Evolutionary conservation across 2,888 invertebrate species (phyloP), one percentile per base, ranked within the genome.

Genomic region (Diabrotica balteata): DNA sequence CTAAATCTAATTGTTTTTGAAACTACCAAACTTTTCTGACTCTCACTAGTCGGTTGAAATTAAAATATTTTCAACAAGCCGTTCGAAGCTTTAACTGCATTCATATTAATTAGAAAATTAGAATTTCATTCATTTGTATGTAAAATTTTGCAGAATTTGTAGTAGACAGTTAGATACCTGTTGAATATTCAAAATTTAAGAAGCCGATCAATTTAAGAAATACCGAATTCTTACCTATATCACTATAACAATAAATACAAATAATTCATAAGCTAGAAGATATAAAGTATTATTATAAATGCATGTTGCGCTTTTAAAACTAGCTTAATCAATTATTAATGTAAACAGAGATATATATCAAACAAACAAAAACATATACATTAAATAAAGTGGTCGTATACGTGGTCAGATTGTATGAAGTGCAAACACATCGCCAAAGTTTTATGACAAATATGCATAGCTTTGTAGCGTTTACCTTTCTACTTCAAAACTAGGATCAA

Each of bases 21-120:
- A 32, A 32, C 32, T 32, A 1, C 5, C 32, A 32, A 32, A 32
- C 32, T 32, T 32, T 32, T 32, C 32, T 32, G 32, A 4, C 5
- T 32, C 32, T 4, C 32, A 32, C 32, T 32, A 32, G 32, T 0
- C 32, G 4, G 4, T 4, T 32, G 5, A 32, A 53, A 53, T 53
- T 53, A 53, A 53, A 44, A 58, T 58, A 47, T 8, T 9, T 11
- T 9, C 46, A 45, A 46, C 10, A n/a, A 8, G 9, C n/a, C n/a
- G 10, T 44, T 44, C 42, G 45, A 61, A 17, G 61, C 52, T 52
- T 51, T 45, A 61, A 52, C 44, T 52, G 61, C 52, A 51, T 60
- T 60, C 51, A 52, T 44, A 52, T 61, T 61, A 45, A 61, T 52
- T 44, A 61, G 61, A 61, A 61, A 61, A 52, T 61, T 61, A 7